Evolutionary conservation across 2,113 vertebrate species (phyloP), one percentile per base, ranked within the genome.

Genomic region (Takifugu bimaculatus): DNA sequence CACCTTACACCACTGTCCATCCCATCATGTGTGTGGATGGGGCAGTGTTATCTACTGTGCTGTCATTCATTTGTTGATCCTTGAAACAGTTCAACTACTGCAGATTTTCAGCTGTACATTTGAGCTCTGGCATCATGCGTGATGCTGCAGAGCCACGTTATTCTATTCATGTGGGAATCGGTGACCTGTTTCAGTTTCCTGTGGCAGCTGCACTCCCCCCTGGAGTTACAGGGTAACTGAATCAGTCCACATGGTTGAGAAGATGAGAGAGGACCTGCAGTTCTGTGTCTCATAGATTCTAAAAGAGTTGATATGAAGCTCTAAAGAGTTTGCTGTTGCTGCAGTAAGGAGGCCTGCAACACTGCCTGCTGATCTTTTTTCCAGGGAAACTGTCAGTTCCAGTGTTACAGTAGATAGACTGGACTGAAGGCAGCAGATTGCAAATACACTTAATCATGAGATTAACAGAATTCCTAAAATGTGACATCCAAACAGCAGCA

Each of bases 291-390:
- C 67, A 1, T 20, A 54, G 52, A 75, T 85, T 84, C 74, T 83
- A 60, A 80, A 78, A 81, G 76, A 80, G 63, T 29, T 69, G 63
- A 80, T 49, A 51, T 53, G 55, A n/a, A 54, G 65, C 82, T 76
- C 69, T 0, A 4, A 60, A 75, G 84, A 81, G 61, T 62, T 51
- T 39, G 28, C 59, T 58, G 57, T 56, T 42, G 28, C 74, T 69
- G 20, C 20, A 20, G 20, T 20, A 76, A 82, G 65, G 74, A 63
- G 63, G 60, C 0, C 71, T 54, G 49, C 28, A 32, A 68, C 56
- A 51, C 60, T 0, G 2, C 13, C 65, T 64, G 67, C 63, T 64
- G 67, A 59, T 63, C 71, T 63, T 53, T 29, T 66, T 60, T 10
- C 42, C 63, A 57, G 60, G 57, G 50, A 56, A 70, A 44, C 28